phyloP scores from a whole-genome alignment of 2,888 invertebrate genomes.

The Pterostichus madidus region DNA sequence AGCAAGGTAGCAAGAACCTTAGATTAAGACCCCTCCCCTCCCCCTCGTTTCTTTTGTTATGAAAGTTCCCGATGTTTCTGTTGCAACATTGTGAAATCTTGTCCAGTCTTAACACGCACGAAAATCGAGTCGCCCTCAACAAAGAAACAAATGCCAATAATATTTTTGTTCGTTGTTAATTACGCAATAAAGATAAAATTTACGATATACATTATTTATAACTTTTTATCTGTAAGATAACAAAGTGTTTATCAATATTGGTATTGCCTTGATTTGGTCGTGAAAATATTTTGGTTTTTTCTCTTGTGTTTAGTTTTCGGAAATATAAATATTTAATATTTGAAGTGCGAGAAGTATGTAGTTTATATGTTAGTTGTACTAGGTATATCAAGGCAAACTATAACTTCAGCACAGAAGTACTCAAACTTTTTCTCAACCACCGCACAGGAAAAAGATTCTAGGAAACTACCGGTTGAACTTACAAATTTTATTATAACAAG shows the following conservation, averaged over 20 bases:
- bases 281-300: conserved; percentile 19
- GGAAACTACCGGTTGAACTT: no score
- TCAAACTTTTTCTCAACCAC: no score
- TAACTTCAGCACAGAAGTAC: no score
- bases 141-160: not conserved
- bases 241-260: conserved; percentile 7
- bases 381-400: no score
- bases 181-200: conserved; percentile 23
- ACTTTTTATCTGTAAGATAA: conserved; percentile 3
- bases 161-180: not conserved
- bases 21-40: no score
- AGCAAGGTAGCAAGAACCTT: no score
- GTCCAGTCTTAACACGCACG: no score
- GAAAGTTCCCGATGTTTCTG: no score
- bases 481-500: no score
- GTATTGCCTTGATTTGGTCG: conserved; percentile 11
- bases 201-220: not conserved
- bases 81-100: not conserved
- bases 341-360: not conserved
- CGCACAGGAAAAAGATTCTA: no score
- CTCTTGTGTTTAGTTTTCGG: not conserved
- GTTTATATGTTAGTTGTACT: not conserved
- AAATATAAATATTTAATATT: conserved; percentile 1
- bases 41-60: no score
- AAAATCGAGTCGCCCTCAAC: not conserved